Evolutionary conservation across 2,113 vertebrate species (phyloP).

Genomic region (Heterochromis multidens): DNA sequence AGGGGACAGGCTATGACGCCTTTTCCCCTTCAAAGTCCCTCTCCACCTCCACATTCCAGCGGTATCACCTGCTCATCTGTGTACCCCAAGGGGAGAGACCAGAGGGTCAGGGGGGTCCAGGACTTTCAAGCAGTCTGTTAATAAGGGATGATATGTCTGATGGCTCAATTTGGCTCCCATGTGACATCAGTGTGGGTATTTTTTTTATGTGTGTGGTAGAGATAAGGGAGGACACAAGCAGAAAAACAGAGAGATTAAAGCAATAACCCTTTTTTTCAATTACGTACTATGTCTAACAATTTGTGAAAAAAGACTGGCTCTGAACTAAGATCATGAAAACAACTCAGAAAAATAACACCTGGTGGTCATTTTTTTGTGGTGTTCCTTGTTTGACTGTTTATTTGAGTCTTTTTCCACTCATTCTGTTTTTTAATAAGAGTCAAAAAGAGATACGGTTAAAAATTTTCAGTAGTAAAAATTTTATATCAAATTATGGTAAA

Average conservation of each 20-base stretch:
- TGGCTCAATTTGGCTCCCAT: conserved; percentile 39
- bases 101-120: not conserved
- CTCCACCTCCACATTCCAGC: conserved; percentile 52
- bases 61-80: conserved; percentile 35
- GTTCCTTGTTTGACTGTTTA: not conserved
- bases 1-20: conserved; percentile 44
- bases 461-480: not conserved
- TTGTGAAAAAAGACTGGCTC: conserved; percentile 21
- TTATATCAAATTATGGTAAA: not conserved
- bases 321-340: not conserved
- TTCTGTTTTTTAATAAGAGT: not conserved
- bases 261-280: conserved; percentile 51
- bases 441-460: not conserved
- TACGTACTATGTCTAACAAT: not conserved
- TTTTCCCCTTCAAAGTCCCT: not conserved
- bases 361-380: not conserved
- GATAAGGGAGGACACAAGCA: conserved; percentile 13
- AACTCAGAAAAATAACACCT: conserved; percentile 19
- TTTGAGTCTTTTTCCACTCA: not conserved
- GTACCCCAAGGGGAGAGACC: not conserved
- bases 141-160: conserved; percentile 50
- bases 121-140: conserved; percentile 32
- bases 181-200: conserved; percentile 18
- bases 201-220: conserved; percentile 31
- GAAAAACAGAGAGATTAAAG: conserved; percentile 65